Percentiles rank a stretch among this genome's conserved stretches.
These are phyloP conservation scores for Ptilodon capucinus DNA, from an alignment of 2,888 invertebrate species.

Conservation along the genomic window DNA sequence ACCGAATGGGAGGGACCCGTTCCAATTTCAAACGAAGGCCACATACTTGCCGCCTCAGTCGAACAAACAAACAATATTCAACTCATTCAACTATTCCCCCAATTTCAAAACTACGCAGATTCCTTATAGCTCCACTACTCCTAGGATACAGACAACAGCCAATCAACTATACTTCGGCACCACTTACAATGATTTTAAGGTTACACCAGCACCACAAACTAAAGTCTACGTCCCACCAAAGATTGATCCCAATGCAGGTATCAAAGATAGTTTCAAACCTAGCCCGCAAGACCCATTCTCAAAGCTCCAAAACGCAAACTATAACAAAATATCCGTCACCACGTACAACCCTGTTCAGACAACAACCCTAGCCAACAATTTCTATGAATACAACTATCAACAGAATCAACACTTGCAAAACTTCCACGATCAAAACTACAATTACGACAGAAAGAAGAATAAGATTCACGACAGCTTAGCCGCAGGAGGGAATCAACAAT, in stretches of 20 bases:
- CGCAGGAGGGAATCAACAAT: constrained; percentile 62
- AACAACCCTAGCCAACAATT: constrained; percentile 55
- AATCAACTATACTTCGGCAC: constrained; percentile 66
- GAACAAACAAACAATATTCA: constrained; percentile 69
- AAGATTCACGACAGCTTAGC: constrained; percentile 61
- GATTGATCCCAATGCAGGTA: constrained; percentile 63
- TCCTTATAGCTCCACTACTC: constrained; percentile 62
- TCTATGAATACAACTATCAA: constrained; percentile 54
- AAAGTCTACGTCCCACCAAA: constrained; percentile 62
- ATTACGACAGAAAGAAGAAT: constrained; percentile 61
- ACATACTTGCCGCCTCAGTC: constrained; percentile 66
- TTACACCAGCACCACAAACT: constrained; percentile 72
- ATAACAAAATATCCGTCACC: constrained; percentile 61
- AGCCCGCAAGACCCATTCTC: constrained; percentile 75
- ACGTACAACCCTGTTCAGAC: constrained; percentile 68
- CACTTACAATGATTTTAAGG: constrained; percentile 64
- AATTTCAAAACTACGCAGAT: constrained; percentile 62
- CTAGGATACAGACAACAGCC: constrained; percentile 56
- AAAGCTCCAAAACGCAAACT: constrained; percentile 57
- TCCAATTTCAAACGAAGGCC: constrained; percentile 64
- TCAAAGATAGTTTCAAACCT: constrained; percentile 64
- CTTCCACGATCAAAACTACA: constrained; percentile 54
- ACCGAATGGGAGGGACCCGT: constrained; percentile 78
- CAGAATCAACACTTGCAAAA: constrained; percentile 60
- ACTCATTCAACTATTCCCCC: constrained; percentile 66